A percentile compares a stretch with the other conserved stretches of the same genome.
Evolutionary conservation across 2,113 vertebrate species (phyloP).

Genomic region (Tupaia chinensis): DNA sequence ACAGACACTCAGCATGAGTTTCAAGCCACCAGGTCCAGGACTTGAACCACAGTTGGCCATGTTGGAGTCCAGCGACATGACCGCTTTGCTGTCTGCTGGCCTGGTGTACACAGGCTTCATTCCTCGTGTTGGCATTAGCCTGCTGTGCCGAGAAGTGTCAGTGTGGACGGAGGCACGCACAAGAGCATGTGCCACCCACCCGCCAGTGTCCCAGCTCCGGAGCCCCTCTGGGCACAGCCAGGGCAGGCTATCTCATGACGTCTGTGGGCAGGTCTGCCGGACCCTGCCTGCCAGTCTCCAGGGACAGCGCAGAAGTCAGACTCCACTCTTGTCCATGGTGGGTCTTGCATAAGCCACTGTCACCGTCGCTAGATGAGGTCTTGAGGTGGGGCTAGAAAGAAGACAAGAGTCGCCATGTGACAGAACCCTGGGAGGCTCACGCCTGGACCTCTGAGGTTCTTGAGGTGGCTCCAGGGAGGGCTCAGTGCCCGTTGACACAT

Average conservation of each 20-base stretch:
- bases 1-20: too few relatives aligned
- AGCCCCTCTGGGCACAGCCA: background rate
- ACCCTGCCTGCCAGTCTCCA: background rate
- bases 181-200: background rate
- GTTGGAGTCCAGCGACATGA: too few relatives aligned
- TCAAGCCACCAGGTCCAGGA: too few relatives aligned
- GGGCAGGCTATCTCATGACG: background rate
- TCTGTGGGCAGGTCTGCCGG: background rate
- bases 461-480: background rate
- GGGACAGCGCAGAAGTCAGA: conserved; percentile 32
- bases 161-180: conserved; percentile 62
- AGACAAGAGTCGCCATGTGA: background rate
- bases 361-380: background rate
- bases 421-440: background rate
- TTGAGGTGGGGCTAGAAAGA: background rate
- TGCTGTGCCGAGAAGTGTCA: conserved; percentile 75
- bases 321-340: background rate
- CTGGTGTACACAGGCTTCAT: conserved; percentile 51
- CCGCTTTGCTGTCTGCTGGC: too few relatives aligned
- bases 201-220: background rate
- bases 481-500: background rate
- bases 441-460: background rate
- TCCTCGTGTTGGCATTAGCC: conserved; percentile 81
- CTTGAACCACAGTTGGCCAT: too few relatives aligned
- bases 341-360: background rate